Conservation (phyloP, 2,797 vertebrate genomes). For the Cygnus olor region DNA sequence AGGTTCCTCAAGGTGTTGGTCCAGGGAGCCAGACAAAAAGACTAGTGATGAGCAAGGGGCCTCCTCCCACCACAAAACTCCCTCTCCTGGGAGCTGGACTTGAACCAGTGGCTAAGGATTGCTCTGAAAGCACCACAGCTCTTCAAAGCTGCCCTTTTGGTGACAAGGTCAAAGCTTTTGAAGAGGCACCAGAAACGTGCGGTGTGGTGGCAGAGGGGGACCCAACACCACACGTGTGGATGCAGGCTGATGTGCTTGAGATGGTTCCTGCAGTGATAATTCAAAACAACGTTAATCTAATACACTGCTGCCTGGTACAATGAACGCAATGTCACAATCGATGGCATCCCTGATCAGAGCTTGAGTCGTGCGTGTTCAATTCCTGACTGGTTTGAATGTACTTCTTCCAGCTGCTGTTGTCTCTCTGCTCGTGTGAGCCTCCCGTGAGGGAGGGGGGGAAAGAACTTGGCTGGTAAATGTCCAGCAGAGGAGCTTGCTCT, state of each 20-base stretch:
- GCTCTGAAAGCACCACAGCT: conserved; percentile 74
- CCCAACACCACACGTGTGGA: rapidly evolving
- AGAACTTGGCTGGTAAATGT: background rate
- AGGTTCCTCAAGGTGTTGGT: background rate
- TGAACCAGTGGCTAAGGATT: background rate
- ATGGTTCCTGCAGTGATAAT: conserved; percentile 12
- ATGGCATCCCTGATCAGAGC: background rate
- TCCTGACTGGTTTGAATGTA: background rate
- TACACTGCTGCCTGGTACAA: background rate
- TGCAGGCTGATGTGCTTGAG: rapidly evolving
- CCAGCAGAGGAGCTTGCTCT: background rate
- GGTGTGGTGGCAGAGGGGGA: background rate
- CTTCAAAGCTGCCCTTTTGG: conserved; percentile 47
- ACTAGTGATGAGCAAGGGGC: background rate
- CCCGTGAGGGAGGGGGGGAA: background rate
- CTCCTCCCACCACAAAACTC: background rate
- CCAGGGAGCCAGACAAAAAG: background rate
- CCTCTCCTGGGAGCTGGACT: background rate
- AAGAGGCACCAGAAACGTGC: background rate
- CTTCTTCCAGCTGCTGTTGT: background rate
- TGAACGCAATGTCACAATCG: background rate
- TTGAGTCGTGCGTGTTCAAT: background rate
- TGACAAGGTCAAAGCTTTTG: background rate
- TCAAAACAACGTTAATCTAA: background rate
- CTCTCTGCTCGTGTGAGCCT: background rate